Evolutionary conservation across 2,797 vertebrate species (phyloP).

Genomic region (Poeciliopsis turneri): DNA sequence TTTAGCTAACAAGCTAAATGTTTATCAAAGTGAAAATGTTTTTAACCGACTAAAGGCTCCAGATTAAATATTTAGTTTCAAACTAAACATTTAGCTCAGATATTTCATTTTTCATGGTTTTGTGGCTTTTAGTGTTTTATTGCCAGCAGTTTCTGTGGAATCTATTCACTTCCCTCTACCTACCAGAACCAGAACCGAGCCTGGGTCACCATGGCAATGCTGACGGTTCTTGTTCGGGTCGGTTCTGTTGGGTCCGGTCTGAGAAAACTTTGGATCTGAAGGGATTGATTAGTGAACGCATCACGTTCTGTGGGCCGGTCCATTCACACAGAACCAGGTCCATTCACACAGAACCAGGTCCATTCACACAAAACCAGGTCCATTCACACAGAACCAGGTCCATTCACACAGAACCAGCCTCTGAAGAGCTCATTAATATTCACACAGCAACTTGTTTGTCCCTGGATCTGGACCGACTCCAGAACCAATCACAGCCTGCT

Average conservation of each 20-base stretch:
- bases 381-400: conserved; percentile 24
- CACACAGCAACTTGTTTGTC: conserved; percentile 23
- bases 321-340: conserved; percentile 22
- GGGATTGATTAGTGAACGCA: conserved; percentile 43
- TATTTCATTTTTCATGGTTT: too few relatives aligned
- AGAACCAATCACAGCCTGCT: background rate
- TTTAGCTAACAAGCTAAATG: too few relatives aligned
- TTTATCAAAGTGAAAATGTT: too few relatives aligned
- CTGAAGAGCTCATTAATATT: conserved; percentile 54
- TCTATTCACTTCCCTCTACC: background rate
- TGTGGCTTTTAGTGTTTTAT: too few relatives aligned
- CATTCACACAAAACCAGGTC: conserved; percentile 9
- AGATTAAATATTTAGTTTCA: too few relatives aligned
- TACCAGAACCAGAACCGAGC: background rate
- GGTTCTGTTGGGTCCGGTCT: too few relatives aligned
- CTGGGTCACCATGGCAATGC: background rate
- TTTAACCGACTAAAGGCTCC: too few relatives aligned
- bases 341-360: conserved; percentile 22
- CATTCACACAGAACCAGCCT: conserved; percentile 27
- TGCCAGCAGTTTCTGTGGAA: too few relatives aligned
- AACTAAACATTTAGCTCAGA: too few relatives aligned
- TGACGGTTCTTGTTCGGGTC: background rate
- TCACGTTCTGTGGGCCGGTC: conserved; percentile 7
- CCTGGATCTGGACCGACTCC: background rate
- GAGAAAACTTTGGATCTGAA: conserved; percentile 40